Percentiles rank a stretch among this genome's conserved stretches.
Evolutionary conservation across 2,113 vertebrate genomes (phyloP).

Genomic region (Leptodactylus fuscus): DNA sequence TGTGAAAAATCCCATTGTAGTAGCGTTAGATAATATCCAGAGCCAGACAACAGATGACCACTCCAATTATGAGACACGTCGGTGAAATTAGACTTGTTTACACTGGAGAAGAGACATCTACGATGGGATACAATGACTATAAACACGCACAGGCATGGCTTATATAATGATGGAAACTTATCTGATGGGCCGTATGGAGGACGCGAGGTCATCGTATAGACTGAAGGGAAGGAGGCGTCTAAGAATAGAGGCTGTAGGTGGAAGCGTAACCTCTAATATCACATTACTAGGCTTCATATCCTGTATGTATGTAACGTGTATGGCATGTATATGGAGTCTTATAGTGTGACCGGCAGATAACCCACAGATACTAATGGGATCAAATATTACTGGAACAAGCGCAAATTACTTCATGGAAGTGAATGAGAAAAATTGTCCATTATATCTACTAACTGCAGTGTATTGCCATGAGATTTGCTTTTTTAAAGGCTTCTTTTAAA

Average conservation of each 20-base stretch:
- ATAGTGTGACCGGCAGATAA: too few species aligned
- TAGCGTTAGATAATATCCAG: slow-evolving; percentile 1
- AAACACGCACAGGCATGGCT: neutral
- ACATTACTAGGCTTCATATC: neutral
- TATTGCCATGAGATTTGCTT: too few species aligned
- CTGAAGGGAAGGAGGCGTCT: neutral
- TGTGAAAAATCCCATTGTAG: neutral
- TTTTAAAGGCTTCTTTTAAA: too few species aligned
- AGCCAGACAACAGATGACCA: neutral
- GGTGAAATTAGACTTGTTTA: slow-evolving; percentile 25
- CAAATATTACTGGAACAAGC: too few species aligned
- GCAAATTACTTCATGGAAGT: too few species aligned
- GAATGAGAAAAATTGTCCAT: too few species aligned
- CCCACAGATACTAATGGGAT: too few species aligned
- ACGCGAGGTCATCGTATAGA: neutral
- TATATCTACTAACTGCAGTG: too few species aligned
- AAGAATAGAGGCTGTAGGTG: neutral
- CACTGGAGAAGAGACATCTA: neutral
- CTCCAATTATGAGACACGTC: neutral
- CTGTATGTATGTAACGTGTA: neutral
- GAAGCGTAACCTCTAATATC: neutral
- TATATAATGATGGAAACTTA: slow-evolving; percentile 11
- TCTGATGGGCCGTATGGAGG: neutral
- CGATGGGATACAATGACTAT: slow-evolving; percentile 6
- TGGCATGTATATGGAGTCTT: too few species aligned